Conservation (phyloP, 2,797 vertebrate species). For the Lagocephalus sceleratus region DNA sequence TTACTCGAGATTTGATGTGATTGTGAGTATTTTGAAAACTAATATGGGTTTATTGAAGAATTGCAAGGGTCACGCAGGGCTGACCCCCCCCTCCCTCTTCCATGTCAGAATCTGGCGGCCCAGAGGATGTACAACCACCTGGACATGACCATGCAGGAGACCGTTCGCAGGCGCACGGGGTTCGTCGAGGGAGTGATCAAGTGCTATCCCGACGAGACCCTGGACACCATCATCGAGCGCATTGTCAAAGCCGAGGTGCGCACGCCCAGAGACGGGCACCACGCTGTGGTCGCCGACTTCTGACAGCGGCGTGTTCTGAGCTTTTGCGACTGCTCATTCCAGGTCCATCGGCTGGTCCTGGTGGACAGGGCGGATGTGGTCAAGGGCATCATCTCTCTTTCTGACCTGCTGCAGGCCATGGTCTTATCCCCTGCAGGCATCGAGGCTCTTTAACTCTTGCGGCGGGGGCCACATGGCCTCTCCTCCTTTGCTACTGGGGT, state of each 20-base stretch:
- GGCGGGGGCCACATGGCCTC: background rate
- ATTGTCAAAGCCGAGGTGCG: conserved; percentile 84
- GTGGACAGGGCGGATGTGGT: conserved; percentile 84
- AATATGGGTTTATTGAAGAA: background rate
- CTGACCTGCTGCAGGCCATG: conserved; percentile 94
- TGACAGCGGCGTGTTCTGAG: background rate
- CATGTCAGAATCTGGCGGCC: conserved; percentile 86
- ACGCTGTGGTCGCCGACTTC: background rate
- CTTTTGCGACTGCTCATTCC: conserved; percentile 3
- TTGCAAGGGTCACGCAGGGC: background rate
- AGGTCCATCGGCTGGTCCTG: conserved; percentile 97
- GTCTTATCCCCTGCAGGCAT: conserved; percentile 93
- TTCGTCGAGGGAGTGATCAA: conserved; percentile 87
- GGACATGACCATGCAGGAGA: conserved; percentile 86
- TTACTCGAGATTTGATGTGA: conserved; percentile 94
- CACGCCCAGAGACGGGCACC: no score
- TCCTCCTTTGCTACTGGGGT: conserved; percentile 19
- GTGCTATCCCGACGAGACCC: conserved; percentile 83
- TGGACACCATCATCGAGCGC: conserved; percentile 83
- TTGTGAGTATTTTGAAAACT: conserved; percentile 83
- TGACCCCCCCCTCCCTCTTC: background rate
- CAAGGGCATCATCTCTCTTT: conserved; percentile 91
- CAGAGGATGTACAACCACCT: conserved; percentile 90
- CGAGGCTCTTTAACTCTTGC: conserved; percentile 81
- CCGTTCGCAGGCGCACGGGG: conserved; percentile 68